Evolutionary conservation across 2,888 invertebrate species (phyloP), one percentile per base, ranked within the genome.

Genomic region (Balanococcus diminutus): DNA sequence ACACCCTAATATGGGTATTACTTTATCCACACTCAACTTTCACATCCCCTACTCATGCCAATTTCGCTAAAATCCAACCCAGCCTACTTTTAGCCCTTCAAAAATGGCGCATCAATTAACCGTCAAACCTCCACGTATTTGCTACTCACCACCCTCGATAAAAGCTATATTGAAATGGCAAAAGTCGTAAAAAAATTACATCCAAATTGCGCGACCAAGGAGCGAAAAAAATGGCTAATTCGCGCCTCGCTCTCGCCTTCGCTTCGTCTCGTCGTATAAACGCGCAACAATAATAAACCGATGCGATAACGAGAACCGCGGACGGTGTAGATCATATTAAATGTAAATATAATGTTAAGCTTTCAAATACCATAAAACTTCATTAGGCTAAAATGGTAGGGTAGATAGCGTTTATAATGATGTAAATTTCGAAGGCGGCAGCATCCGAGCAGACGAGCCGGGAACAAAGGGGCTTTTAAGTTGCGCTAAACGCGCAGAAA

Each of bases 351-450:
- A 81, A 42, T 81, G 46, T 81, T 81, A 42, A 46, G 82, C 82
- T 51, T 82, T 82, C 56, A 82, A 84, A 72, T 72, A 72, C 84
- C 84, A 84, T 84, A 84, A 84, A 84, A 84, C 84, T 84, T 84
- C 84, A 72, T 84, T 84, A 84, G 25, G 39, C 84, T 42, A 84
- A 84, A 84, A 84, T 83, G 56, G 56, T 56, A 22, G 46, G 39
- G 82, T 46, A 82, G 46, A 82, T 82, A 82, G 46, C 82, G 82
- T 82, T 82, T 82, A 39, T 82, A 82, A 82, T 82, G 82, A 82
- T 46, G 46, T 67, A 67, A 82, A 82, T 46, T 82, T 82, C 28
- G 51, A 19, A 51, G 51, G 51, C 51, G 51, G 51, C 51, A 51
- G 51, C 51, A 51, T 51, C 51, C 51, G 51, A 51, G 56, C 83